phyloP scores from a whole-genome alignment of 2,888 invertebrate species.

The Rotaria magnacalcarata region DNA sequence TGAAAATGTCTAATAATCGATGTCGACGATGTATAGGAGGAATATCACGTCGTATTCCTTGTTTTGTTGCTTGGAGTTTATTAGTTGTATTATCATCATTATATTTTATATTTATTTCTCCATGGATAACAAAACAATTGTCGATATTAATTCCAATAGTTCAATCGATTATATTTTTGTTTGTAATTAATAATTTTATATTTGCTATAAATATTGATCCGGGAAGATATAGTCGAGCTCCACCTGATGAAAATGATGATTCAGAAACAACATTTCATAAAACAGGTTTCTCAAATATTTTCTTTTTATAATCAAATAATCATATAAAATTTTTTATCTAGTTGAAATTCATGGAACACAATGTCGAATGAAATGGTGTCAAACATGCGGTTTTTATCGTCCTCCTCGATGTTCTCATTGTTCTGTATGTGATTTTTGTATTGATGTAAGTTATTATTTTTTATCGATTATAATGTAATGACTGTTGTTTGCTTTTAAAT shows the following conservation, averaged over 20 bases:
- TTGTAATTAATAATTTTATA: constrained; percentile 95
- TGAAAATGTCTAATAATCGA: neutral
- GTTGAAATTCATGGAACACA: constrained; percentile 97
- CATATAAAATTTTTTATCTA: constrained; percentile 63
- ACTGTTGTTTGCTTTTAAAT: neutral
- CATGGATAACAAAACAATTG: constrained; percentile 1
- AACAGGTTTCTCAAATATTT: neutral
- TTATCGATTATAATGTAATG: no score
- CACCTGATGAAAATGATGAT: constrained; percentile 29
- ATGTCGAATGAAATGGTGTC: constrained; percentile 99
- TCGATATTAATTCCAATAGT: neutral
- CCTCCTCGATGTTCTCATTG: constrained; percentile 98
- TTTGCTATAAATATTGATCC: constrained; percentile 99
- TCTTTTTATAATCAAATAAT: neutral
- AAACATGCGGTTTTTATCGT: constrained; percentile 97
- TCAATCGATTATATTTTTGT: constrained; percentile 89
- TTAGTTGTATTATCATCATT: constrained; percentile 10
- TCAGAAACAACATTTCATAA: constrained; percentile 17
- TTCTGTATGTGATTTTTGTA: constrained; percentile 96
- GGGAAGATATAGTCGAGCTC: constrained; percentile 62
- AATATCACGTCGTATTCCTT: neutral
- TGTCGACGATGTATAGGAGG: neutral
- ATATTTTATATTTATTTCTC: constrained; percentile 24
- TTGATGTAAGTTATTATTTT: constrained; percentile 54
- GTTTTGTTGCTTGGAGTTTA: neutral